Conservation (phyloP, 2,888 invertebrate species). For the Icerya purchasi region DNA sequence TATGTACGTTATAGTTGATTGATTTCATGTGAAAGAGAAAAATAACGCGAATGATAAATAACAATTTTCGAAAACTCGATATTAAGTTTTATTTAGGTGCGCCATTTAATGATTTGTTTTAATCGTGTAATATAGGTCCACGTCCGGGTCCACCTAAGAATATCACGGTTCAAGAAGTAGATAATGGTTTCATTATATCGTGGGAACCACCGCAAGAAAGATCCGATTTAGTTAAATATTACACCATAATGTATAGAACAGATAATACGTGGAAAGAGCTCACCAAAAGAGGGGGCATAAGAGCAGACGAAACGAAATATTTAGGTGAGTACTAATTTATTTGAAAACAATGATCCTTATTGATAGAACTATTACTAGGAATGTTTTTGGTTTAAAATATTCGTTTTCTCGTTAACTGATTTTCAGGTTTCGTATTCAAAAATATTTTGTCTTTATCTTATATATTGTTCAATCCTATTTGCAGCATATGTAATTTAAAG, state of each 20-base stretch:
- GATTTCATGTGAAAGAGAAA: too few relatives aligned
- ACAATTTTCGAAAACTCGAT: too few relatives aligned
- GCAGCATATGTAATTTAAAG: too few relatives aligned
- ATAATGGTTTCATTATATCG: conserved; percentile 72
- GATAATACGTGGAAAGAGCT: conserved; percentile 75
- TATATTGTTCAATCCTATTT: background rate
- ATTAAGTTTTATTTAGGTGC: too few relatives aligned
- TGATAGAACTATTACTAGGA: too few relatives aligned
- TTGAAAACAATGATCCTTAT: too few relatives aligned
- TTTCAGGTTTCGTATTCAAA: conserved; percentile 3
- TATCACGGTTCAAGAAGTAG: conserved; percentile 68
- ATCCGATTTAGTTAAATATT: conserved; percentile 61
- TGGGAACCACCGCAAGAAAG: conserved; percentile 72
- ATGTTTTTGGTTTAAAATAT: too few relatives aligned
- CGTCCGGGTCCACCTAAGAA: conserved; percentile 79
- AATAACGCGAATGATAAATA: too few relatives aligned
- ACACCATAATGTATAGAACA: conserved; percentile 76
- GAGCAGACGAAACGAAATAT: conserved; percentile 73
- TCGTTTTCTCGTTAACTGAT: too few relatives aligned
- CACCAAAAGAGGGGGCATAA: conserved; percentile 66
- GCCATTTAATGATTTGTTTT: too few relatives aligned
- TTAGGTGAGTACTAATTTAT: conserved; percentile 37
- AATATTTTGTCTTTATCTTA: conserved; percentile 5
- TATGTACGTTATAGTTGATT: too few relatives aligned
- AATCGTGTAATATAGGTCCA: conserved; percentile 69